These are phyloP conservation scores for Seriola dumerili DNA, from an alignment of 2,113 vertebrate genomes.

Conservation along the genomic window DNA sequence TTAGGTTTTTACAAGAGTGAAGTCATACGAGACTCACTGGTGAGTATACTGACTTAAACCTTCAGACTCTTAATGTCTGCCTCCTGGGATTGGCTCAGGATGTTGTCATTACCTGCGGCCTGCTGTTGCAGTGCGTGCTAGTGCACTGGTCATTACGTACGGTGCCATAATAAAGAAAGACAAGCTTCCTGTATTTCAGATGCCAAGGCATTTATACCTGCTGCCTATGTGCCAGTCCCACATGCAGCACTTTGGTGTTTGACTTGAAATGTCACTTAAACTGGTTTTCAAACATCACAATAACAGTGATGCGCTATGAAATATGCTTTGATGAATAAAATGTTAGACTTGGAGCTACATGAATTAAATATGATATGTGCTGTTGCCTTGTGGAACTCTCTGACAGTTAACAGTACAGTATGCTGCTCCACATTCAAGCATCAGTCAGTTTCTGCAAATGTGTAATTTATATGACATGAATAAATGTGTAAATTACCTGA, in stretches of 20 bases:
- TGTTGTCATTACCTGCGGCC: constrained; percentile 7
- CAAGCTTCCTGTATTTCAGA: constrained; percentile 17
- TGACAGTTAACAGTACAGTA: too few relatives aligned
- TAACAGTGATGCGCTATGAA: background rate
- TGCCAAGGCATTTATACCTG: background rate
- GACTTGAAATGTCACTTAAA: background rate
- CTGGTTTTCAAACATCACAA: background rate
- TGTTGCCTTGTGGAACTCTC: background rate
- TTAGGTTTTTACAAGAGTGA: constrained; percentile 98
- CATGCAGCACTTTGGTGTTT: background rate
- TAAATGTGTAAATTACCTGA: background rate
- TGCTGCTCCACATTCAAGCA: background rate
- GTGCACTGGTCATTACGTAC: background rate
- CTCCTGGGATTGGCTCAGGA: background rate
- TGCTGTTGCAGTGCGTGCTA: background rate
- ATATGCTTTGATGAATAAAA: constrained; percentile 1
- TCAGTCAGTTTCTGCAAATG: background rate
- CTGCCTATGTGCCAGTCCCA: background rate
- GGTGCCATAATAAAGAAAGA: background rate
- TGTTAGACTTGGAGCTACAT: background rate
- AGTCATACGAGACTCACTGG: constrained; percentile 97
- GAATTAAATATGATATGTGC: background rate
- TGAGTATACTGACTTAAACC: constrained; percentile 84
- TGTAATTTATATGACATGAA: background rate
- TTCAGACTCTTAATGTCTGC: background rate